Conservation (phyloP, 1,140 invertebrate species). For the Zaprionus kolodkinae region DNA sequence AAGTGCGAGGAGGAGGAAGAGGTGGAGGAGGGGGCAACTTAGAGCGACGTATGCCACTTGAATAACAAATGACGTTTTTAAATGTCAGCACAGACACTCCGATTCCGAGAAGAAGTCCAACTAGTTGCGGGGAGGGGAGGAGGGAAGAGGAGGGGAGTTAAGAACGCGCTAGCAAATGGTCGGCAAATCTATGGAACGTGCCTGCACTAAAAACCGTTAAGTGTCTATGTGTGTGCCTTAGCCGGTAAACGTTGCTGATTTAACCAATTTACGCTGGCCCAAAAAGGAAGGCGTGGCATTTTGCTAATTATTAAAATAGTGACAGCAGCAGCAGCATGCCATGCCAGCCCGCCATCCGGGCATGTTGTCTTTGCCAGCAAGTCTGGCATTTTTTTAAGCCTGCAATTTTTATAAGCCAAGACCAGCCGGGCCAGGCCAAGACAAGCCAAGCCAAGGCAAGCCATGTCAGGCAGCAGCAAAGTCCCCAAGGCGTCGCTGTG, state of each 20-base stretch:
- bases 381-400: neutral
- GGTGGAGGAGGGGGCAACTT: constrained; percentile 48
- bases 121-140: neutral
- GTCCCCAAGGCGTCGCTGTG: constrained; percentile 23
- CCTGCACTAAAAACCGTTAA: constrained; percentile 59
- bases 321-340: neutral
- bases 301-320: constrained; percentile 53
- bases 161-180: constrained; percentile 44
- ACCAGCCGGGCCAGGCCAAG: too few relatives aligned
- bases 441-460: constrained; percentile 40
- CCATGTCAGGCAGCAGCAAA: constrained; percentile 4
- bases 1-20: constrained; percentile 55
- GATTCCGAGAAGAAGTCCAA: constrained; percentile 28
- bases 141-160: too few relatives aligned
- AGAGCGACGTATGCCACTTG: constrained; percentile 80
- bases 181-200: constrained; percentile 74
- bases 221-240: constrained; percentile 41
- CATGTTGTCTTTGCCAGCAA: constrained; percentile 11
- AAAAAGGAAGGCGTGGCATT: neutral
- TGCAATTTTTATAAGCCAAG: constrained; percentile 66
- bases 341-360: neutral
- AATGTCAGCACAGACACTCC: constrained; percentile 60
- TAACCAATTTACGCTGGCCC: constrained; percentile 58
- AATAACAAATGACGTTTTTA: constrained; percentile 81
- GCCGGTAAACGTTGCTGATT: constrained; percentile 63